Conservation (phyloP, 2,888 invertebrate species). For the Ichneumoninae sp. region DNA sequence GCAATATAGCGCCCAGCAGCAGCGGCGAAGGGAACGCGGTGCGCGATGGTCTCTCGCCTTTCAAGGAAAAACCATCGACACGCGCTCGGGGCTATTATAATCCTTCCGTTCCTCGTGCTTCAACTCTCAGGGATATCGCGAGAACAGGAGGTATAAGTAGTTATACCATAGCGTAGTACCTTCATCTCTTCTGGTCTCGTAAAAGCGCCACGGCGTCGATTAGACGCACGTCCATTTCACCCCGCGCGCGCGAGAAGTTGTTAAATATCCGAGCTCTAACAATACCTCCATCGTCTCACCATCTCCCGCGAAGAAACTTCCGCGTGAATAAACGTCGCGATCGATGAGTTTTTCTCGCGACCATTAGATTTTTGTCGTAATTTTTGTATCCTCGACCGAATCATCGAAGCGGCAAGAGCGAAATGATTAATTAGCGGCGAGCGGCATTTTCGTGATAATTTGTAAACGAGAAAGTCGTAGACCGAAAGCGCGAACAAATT, state of each 20-base stretch:
- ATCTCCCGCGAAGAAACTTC: constrained; percentile 39
- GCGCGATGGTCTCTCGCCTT: constrained; percentile 59
- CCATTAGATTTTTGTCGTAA: constrained; percentile 9
- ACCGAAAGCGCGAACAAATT: background rate
- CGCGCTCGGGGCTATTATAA: constrained; percentile 48
- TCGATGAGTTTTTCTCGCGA: background rate
- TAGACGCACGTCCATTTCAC: constrained; percentile 63
- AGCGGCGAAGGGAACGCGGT: constrained; percentile 21
- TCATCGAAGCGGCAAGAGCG: constrained; percentile 21
- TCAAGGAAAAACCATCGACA: constrained; percentile 68
- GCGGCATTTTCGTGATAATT: background rate
- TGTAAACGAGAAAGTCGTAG: constrained; percentile 26
- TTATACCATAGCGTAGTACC: constrained; percentile 58
- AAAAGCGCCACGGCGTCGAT: constrained; percentile 55
- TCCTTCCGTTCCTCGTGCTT: constrained; percentile 50
- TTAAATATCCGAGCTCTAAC: constrained; percentile 59
- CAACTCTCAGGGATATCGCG: constrained; percentile 46
- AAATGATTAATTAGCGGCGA: constrained; percentile 4
- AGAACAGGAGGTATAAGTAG: constrained; percentile 56
- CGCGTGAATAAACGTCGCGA: constrained; percentile 56
- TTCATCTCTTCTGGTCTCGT: constrained; percentile 64
- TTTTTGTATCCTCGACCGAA: constrained; percentile 31
- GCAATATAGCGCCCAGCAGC: constrained; percentile 54
- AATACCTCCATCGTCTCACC: constrained; percentile 13
- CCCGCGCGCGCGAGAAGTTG: constrained; percentile 32